Evolutionary conservation across 2,888 invertebrate species (phyloP), one percentile per base, ranked within the genome.

Genomic region (Hoplodrina ambigua): DNA sequence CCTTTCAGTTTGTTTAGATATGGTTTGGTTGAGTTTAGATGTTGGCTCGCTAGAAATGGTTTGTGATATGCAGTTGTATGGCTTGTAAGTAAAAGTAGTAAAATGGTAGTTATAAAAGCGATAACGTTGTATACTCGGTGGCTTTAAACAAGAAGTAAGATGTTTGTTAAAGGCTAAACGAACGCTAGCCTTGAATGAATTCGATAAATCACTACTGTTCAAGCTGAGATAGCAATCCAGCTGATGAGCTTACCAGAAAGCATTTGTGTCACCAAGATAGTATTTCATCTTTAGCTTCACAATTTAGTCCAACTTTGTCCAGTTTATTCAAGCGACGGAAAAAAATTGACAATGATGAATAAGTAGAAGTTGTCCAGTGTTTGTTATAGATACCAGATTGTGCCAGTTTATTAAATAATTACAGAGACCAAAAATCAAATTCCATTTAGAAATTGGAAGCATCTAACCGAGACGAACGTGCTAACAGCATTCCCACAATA

Each of bases 1-100:
- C 66, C 69, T 79, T 79, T 78, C 46, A 58, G 75, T 78, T 78
- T 78, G 78, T 75, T 78, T 78, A 75, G 78, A 78, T 71, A 75
- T 71, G 78, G 57, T 78, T 78, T 71, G 67, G 60, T 75, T 78
- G 64, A 67, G 75, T 64, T 78, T 59, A 65, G 75, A 71, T 78
- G 67, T 78, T 78, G 25, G 50, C 46, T 77, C 17, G 61, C 66
- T 78, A 78, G 75, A 63, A 81, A 85, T 78, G 70, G 78, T 81
- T 79, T 72, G 69, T 62, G 62, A 71, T 61, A 74, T 66, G 52
- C 25, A 62, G 65, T 73, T 73, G 49, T 75, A 73, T 52, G 4
- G n/a, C 7, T 54, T 72, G 52, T 59, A 59, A 46, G 20, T 56
- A 52, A 55, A 70, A 61, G 30, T 59, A 52, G 59, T 72, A 53